Evolutionary conservation across 2,113 vertebrate species (phyloP), one percentile per base, ranked within the genome.

Genomic region (Galbula dea): DNA sequence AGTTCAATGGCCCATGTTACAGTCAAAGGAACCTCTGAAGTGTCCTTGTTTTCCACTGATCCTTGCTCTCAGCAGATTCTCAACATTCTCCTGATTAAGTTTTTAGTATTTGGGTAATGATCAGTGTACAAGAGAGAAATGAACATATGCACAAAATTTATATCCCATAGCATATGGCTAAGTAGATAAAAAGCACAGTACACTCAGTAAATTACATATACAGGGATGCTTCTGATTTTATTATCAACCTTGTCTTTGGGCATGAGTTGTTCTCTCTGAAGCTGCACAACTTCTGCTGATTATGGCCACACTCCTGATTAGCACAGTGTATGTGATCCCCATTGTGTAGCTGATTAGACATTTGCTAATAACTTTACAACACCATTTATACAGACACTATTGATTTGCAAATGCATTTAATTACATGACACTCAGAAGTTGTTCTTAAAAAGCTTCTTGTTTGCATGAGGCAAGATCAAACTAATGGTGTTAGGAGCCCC

Each of bases 161-260:
- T 74, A 89, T 61, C 69, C 39, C 57, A 18, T 12, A 78, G 57
- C 89, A 96, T 93, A 94, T 94, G 95, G 94, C 52, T 91, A 94
- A 96, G 61, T 82, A 83, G 84, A 91, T 87, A 72, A 92, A 63
- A 80, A 91, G 57, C 61, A 57, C 9, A 62, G 37, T 32, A 76
- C 94, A 86, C 12, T 29, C 79, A 93, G 91, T 83, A 95, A 81
- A 87, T 94, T 91, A 90, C 62, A 62, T 4, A 59, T 48, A 86
- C 76, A 78, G 18, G 49, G 76, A 86, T 69, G 74, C 22, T 81
- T 90, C 79, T 75, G 68, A 75, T 94, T 95, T 93, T 95, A 82
- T 87, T 71, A 81, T 55, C 92, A 76, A 17, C 61, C 48, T 77
- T 79, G 36, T 91, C 63, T 79, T 82, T 59, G 37, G 62, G 63